Evolutionary conservation across 2,113 vertebrate species (phyloP), one percentile per base, ranked within the genome.

Genomic region (Rhabdomys dilectus): DNA sequence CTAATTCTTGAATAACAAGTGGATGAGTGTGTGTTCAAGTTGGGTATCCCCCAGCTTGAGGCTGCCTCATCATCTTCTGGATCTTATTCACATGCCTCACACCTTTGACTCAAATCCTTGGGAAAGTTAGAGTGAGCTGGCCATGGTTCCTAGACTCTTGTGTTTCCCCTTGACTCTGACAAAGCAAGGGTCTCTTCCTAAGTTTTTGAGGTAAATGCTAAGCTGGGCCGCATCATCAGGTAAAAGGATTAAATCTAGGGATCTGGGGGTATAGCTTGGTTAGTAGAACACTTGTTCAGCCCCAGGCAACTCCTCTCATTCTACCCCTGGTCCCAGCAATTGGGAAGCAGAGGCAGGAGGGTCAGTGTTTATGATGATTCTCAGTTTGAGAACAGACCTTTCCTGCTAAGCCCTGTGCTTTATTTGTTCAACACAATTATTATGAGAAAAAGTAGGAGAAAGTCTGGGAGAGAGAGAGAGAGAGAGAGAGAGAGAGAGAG

Each of bases 31-130:
- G 36, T 26, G 36, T 58, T 19, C 24, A 48, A 17, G 13, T 22
- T 2, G 11, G 3, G 24, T 0, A 0, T 11, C 7, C 4, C 1
- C 15, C 24, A 0, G 26, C 3, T 0, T 5, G 78, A 85, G 53
- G 56, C 2, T 7, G 19, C 5, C 4, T 48, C 11, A n/a, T 76
- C 75, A 81, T 70, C 75, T 13, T 58, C 78, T 34, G 1, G 3
- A 77, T 39, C 58, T 42, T 36, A 31, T 3, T 60, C 39, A 21
- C 4, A 11, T 22, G 62, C n/a, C 29, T 2, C 22, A 17, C 29
- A 76, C 68, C 31, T 19, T 29, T 48, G 21, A 58, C 9, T 1
- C 5, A 7, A 62, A 42, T 19, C 51, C 76, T 64, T 39, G 39
- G 10, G 62, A 68, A 31, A 26, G 45, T 15, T 16, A 17, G 51